Conservation (phyloP, 1,140 invertebrate species). For the Anagrus nilaparvatae region DNA sequence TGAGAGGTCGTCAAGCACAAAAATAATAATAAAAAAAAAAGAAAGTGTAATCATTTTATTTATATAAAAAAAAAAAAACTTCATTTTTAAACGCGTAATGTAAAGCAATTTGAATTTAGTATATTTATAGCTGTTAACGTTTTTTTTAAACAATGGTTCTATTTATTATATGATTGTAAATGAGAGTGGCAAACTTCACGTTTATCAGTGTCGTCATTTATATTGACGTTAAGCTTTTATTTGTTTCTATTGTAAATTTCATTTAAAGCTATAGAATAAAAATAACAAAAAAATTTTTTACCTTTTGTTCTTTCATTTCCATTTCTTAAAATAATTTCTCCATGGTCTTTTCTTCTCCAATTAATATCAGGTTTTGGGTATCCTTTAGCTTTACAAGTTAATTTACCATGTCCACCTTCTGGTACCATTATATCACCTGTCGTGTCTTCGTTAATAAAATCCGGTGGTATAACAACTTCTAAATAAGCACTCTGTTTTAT, state of each 20-base stretch:
- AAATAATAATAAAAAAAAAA: background rate
- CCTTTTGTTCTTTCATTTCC: too few species aligned
- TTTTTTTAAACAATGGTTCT: too few species aligned
- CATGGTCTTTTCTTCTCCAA: constrained; percentile 80
- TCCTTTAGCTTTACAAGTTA: constrained; percentile 76
- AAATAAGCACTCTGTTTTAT: constrained; percentile 70
- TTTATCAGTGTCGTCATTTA: constrained; percentile 20
- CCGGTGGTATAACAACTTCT: constrained; percentile 83
- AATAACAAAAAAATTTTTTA: too few species aligned
- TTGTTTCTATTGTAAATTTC: constrained; percentile 7
- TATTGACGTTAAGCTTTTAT: constrained; percentile 14
- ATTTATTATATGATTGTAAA: too few species aligned
- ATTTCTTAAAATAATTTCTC: constrained; percentile 68
- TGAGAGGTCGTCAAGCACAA: too few species aligned
- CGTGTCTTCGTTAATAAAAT: constrained; percentile 80
- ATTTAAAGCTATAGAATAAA: background rate
- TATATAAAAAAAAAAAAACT: background rate
- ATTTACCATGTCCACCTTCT: constrained; percentile 78
- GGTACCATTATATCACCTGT: constrained; percentile 84
- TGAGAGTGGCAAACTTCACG: constrained; percentile 1
- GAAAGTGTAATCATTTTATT: background rate
- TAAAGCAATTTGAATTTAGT: background rate
- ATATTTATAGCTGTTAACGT: background rate
- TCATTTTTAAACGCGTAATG: background rate
- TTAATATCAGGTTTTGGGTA: constrained; percentile 74